phyloP scores from a whole-genome alignment of 2,888 invertebrate species.

The Trachelus stipa region DNA sequence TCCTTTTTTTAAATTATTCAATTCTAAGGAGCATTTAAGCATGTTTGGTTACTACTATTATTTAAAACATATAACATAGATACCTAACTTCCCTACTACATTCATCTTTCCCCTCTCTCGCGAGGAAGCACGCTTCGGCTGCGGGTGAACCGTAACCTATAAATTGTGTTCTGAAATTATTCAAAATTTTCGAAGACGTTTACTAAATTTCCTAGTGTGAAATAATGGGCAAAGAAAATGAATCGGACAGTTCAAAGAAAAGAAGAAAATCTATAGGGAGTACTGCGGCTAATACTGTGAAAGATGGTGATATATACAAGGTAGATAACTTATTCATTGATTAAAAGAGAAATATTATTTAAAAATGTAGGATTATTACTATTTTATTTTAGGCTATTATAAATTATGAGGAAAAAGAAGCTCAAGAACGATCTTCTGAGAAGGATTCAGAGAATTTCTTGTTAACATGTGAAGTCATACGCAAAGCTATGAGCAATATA shows the following conservation, averaged over 20 bases:
- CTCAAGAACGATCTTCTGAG: slow-evolving; percentile 74
- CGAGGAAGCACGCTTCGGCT: not conserved
- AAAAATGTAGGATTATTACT: not conserved
- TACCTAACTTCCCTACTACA: not conserved
- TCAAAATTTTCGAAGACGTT: not conserved
- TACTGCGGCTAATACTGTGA: slow-evolving; percentile 35
- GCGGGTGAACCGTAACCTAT: not conserved
- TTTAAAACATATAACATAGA: not conserved
- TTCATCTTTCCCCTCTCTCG: not conserved
- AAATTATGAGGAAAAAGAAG: slow-evolving; percentile 81
- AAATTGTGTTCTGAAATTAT: not conserved
- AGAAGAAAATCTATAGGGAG: slow-evolving; percentile 47
- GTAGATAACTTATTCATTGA: slow-evolving; percentile 32
- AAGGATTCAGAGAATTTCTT: slow-evolving; percentile 77
- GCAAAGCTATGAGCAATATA: slow-evolving; percentile 77
- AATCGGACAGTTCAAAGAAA: slow-evolving; percentile 52
- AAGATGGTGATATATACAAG: slow-evolving; percentile 58
- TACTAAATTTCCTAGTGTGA: not conserved
- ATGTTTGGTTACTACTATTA: not conserved
- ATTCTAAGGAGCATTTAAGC: not conserved
- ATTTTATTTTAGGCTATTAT: slow-evolving; percentile 72
- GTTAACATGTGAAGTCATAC: slow-evolving; percentile 78
- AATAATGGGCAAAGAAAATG: slow-evolving; percentile 57
- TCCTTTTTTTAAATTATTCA: not conserved
- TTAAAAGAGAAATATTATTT: not conserved